Evolutionary conservation across 2,797 vertebrate species (phyloP).

Genomic region (Hipposideros larvatus): DNA sequence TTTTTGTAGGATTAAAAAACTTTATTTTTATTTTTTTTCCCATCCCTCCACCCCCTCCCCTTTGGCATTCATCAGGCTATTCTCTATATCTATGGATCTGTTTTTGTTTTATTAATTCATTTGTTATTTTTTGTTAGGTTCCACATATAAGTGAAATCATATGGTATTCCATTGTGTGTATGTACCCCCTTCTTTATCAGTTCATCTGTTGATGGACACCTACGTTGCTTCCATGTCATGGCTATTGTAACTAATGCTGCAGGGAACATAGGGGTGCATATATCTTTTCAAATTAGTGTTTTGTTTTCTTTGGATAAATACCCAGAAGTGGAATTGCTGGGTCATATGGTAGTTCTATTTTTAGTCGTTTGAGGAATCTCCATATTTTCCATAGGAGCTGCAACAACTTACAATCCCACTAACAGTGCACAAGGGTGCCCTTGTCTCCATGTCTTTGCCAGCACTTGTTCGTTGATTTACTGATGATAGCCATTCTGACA

Average conservation of each 20-base stretch:
- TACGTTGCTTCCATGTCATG: not conserved
- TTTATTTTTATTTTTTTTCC: not conserved
- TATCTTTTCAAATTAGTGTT: not conserved
- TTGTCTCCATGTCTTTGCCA: not conserved
- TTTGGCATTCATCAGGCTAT: not conserved
- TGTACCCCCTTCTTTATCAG: not conserved
- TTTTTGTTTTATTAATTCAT: not conserved
- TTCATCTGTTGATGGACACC: not conserved
- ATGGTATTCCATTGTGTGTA: not conserved
- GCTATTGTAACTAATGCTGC: not conserved
- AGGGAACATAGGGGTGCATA: not conserved
- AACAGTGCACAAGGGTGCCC: not conserved
- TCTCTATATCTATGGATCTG: not conserved
- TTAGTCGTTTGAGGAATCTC: not conserved
- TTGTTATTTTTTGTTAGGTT: not conserved
- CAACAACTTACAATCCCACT: not conserved
- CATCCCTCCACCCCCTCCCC: not conserved
- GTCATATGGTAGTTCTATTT: not conserved
- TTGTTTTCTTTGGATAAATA: not conserved
- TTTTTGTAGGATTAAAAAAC: not conserved
- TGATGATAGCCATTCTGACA: not conserved
- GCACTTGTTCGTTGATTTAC: not conserved
- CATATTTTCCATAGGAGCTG: not conserved
- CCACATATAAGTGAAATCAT: not conserved
- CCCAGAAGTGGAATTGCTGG: not conserved